phyloP scores from a whole-genome alignment of 2,797 vertebrate species.

The Scyliorhinus canicula region DNA sequence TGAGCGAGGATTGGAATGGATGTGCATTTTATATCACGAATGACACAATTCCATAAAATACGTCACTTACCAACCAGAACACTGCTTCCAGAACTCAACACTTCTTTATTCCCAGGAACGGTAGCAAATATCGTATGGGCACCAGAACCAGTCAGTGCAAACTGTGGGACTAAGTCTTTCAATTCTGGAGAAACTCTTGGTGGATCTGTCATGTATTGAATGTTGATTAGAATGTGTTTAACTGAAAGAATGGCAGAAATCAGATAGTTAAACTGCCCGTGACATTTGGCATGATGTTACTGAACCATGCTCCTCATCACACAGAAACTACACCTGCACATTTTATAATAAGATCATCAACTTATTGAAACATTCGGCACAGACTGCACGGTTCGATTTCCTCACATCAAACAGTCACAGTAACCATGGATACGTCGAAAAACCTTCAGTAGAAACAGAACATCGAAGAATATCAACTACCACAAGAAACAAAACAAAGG shows the following conservation, averaged over 20 bases:
- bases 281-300: no score
- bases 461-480: neutral
- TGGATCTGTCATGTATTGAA: slow-evolving; percentile 50
- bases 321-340: neutral
- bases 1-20: no score
- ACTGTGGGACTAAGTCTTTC: slow-evolving; percentile 54
- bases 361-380: no score
- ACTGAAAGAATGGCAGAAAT: neutral
- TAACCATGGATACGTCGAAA: neutral
- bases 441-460: neutral
- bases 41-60: slow-evolving; percentile 39
- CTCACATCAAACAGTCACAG: neutral
- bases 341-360: neutral
- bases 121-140: slow-evolving; percentile 55
- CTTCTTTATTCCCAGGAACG: slow-evolving; percentile 58
- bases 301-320: neutral
- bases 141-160: slow-evolving; percentile 50
- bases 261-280: neutral
- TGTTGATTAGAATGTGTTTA: neutral
- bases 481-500: neutral
- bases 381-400: neutral
- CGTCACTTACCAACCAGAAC: slow-evolving; percentile 61
- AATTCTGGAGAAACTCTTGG: slow-evolving; percentile 53
- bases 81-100: slow-evolving; percentile 56
- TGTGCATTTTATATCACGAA: neutral